Percentiles rank a stretch among this genome's conserved stretches.
Evolutionary conservation across 2,888 invertebrate genomes (phyloP).

Genomic region (Amphipyra tragopoginis): DNA sequence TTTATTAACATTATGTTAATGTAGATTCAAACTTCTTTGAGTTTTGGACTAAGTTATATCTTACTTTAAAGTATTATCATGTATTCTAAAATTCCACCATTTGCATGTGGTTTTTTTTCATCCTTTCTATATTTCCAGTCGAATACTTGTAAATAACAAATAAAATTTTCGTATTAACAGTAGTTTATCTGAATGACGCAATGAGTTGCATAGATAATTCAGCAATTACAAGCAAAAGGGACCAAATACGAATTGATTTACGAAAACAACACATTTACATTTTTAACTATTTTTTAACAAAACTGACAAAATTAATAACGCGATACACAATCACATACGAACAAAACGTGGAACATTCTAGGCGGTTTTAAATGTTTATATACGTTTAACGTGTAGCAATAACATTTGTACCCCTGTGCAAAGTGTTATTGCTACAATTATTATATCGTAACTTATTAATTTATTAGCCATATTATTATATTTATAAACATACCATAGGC

Average conservation of each 20-base stretch:
- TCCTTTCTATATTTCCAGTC: slow-evolving; percentile 69
- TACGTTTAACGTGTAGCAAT: slow-evolving; percentile 69
- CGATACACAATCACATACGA: slow-evolving; percentile 70
- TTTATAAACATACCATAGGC: slow-evolving; percentile 90
- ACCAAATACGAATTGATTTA: slow-evolving; percentile 85
- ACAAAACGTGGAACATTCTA: slow-evolving; percentile 81
- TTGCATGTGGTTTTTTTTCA: slow-evolving; percentile 74
- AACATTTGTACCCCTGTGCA: slow-evolving; percentile 66
- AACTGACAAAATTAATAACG: slow-evolving; percentile 81
- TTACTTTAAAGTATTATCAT: slow-evolving; percentile 55
- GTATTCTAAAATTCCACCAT: slow-evolving; percentile 62
- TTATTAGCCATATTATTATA: slow-evolving; percentile 88
- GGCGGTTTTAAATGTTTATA: slow-evolving; percentile 76
- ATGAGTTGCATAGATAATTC: slow-evolving; percentile 73
- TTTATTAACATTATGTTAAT: slow-evolving; percentile 78
- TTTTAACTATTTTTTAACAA: slow-evolving; percentile 77
- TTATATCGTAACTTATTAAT: slow-evolving; percentile 82
- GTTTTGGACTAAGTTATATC: slow-evolving; percentile 49
- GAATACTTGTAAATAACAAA: slow-evolving; percentile 78
- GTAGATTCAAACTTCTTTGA: slow-evolving; percentile 64
- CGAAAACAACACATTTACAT: slow-evolving; percentile 72
- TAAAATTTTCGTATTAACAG: slow-evolving; percentile 76
- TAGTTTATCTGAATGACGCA: slow-evolving; percentile 74
- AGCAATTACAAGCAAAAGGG: slow-evolving; percentile 89
- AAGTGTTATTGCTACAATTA: slow-evolving; percentile 73